These are phyloP conservation scores for Tauraco erythrolophus DNA, from an alignment of 2,113 vertebrate species.

Conservation along the genomic window DNA sequence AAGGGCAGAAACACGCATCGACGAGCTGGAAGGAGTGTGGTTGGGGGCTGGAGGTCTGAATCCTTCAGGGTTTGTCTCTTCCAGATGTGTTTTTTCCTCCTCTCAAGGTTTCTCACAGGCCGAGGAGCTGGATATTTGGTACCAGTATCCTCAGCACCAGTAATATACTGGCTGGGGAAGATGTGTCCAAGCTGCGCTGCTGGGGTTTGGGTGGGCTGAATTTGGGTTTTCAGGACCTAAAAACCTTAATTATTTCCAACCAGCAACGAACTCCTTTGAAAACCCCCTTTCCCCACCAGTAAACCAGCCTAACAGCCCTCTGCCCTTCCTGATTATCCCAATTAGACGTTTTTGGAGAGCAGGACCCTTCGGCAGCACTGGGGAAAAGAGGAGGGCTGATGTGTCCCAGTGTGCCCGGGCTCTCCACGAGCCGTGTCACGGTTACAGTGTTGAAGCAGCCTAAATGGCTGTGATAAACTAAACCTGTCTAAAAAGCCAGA, in stretches of 20 bases:
- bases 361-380: background rate
- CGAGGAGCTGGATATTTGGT: background rate
- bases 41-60: background rate
- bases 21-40: rapidly evolving
- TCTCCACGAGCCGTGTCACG: rapidly evolving
- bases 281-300: background rate
- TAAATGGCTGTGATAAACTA: background rate
- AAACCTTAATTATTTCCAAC: background rate
- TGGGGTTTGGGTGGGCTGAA: background rate
- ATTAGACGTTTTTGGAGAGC: background rate
- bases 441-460: background rate
- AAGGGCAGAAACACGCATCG: background rate
- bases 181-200: rapidly evolving
- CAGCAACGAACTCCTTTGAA: background rate
- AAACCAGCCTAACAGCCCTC: background rate
- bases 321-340: background rate
- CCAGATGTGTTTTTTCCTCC: background rate
- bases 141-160: background rate
- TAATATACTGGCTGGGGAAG: background rate
- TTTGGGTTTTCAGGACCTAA: background rate
- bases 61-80: background rate
- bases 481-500: background rate
- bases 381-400: background rate
- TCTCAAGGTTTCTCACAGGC: background rate
- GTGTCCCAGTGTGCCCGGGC: background rate